Evolutionary conservation across 2,888 invertebrate genomes (phyloP), one percentile per base, ranked within the genome.

Genomic region (Caenorhabditis sp.): DNA sequence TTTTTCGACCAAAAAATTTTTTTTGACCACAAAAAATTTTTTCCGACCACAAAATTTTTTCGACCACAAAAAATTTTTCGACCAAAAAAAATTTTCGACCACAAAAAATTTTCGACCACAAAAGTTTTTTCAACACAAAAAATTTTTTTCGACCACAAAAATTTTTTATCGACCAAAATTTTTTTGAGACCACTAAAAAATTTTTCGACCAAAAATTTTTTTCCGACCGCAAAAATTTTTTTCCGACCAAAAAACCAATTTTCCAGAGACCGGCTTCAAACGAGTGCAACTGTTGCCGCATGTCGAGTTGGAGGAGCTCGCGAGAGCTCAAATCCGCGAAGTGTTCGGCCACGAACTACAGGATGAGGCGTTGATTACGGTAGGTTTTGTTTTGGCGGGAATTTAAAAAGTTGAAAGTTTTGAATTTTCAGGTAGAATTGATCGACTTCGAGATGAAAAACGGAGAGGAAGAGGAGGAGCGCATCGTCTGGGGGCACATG

Each of bases 401-500:
- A 31, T 49, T 24, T 2, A 31, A 38, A 26, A 26, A 51, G 6
- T 22, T 26, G 28, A 38, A 38, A 58, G 28, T 24, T 44, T n/a
- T n/a, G n/a, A n/a, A n/a, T 35, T 81, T 76, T 28, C 59, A 82
- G 82, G 76, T 82, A 10, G 83, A 83, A 54, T 8, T 79, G 47
- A 19, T 79, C 12, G 14, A 49, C 2, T 31, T 41, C 4, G 72
- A 79, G 2, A 69, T 41, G 6, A 77, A 54, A 19, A 54, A 56
- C 19, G 73, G 63, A 16, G 26, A n/a, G 6, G 82, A 54, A 19
- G 47, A 56, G 14, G 73, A 58, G 1, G 19, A 49, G 16, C 54
- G 68, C 3, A 70, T 64, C 19, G 38, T 79, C 14, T 83, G 83
- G 83, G 83, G 83, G 47, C 74, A 58, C n/a, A 83, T 83, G 83